A percentile compares a stretch with the other conserved stretches of the same genome.
These are phyloP conservation scores for Darevskia mixta DNA, from an alignment of 2,797 vertebrate genomes.

Conservation along the genomic window DNA sequence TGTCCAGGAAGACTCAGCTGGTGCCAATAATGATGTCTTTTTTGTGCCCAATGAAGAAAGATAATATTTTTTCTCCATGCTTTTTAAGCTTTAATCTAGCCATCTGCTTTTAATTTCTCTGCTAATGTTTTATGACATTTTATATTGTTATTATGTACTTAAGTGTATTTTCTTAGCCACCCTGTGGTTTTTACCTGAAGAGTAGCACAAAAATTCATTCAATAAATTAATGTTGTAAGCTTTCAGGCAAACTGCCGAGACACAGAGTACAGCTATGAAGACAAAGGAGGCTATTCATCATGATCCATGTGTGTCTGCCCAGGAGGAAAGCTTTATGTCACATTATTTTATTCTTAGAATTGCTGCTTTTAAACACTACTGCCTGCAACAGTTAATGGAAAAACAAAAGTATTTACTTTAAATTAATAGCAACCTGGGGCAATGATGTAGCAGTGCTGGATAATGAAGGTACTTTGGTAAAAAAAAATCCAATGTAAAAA, in stretches of 20 bases:
- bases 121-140: background rate
- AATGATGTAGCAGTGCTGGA: background rate
- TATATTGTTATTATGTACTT: background rate
- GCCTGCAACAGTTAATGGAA: background rate
- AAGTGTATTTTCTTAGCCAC: background rate
- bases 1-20: background rate
- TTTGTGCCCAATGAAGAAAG: background rate
- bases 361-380: background rate
- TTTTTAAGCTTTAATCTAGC: background rate
- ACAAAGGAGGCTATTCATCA: background rate
- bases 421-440: background rate
- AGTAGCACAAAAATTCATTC: background rate
- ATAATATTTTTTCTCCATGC: background rate
- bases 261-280: background rate
- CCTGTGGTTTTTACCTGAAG: background rate
- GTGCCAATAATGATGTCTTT: background rate
- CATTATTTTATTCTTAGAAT: background rate
- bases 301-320: background rate
- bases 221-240: background rate
- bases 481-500: background rate
- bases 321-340: background rate
- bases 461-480: background rate
- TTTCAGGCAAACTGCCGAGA: background rate
- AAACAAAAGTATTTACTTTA: background rate
- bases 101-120: too few species aligned